Percentiles rank a stretch among this genome's conserved stretches.
These are phyloP conservation scores for Battus philenor DNA, from an alignment of 1,140 invertebrate species.

Conservation along the genomic window DNA sequence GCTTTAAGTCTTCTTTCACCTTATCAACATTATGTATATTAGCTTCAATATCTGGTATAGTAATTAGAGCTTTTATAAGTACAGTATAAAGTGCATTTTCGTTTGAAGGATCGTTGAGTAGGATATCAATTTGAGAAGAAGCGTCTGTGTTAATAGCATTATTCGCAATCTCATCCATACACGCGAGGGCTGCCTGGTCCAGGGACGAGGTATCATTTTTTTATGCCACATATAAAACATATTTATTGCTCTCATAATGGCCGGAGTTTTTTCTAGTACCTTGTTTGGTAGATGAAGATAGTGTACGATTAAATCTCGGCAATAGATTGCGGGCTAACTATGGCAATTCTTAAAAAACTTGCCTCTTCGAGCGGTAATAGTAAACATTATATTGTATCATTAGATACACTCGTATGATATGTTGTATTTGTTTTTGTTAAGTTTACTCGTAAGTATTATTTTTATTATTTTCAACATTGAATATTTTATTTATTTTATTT, in stretches of 20 bases:
- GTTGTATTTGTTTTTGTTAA: not conserved
- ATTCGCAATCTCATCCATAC: constrained; percentile 75
- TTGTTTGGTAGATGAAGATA: constrained; percentile 62
- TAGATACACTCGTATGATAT: not conserved
- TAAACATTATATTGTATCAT: constrained; percentile 4
- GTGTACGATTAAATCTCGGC: constrained; percentile 40
- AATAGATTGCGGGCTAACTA: constrained; percentile 2
- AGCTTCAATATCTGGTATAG: constrained; percentile 16
- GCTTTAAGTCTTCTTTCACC: constrained; percentile 26
- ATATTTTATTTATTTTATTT: too few relatives aligned
- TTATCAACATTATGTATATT: constrained; percentile 23
- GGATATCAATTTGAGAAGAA: constrained; percentile 75
- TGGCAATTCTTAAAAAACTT: constrained; percentile 9
- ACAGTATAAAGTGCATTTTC: constrained; percentile 33
- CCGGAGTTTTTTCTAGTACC: constrained; percentile 56
- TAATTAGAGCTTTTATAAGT: constrained; percentile 26
- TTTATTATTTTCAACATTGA: too few relatives aligned
- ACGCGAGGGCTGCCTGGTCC: constrained; percentile 63
- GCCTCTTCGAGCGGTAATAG: constrained; percentile 1
- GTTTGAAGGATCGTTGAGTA: constrained; percentile 25
- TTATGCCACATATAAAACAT: constrained; percentile 75
- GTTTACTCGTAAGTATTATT: too few relatives aligned
- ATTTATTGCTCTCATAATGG: constrained; percentile 74
- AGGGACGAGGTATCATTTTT: constrained; percentile 63
- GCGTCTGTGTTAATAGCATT: constrained; percentile 76